Base-by-base conservation (phyloP, 1,140 invertebrate species). In the Gonatopus flavifemur region DNA sequence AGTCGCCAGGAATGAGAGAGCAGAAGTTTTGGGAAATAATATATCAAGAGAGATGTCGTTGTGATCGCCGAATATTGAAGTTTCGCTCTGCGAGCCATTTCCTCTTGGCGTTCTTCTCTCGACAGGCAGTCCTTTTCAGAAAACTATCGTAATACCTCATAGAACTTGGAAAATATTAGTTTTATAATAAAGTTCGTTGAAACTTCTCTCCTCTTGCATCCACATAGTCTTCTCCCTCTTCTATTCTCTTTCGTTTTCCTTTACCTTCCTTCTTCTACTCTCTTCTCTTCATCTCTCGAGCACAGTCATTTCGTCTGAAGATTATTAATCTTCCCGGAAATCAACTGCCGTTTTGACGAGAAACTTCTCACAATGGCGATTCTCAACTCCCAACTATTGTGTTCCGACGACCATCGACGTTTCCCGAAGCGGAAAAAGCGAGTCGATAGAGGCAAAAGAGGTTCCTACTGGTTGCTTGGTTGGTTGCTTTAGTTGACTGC, bases 61-160 rank as follows among this genome's bases (percentile, higher is more conserved):
- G 69, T 69, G 66, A 63, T 66, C 66, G 63, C 56, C 66, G 66
- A 70, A 70, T 69, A 69, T 69, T 67, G 68, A 69, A 70, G 64
- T 67, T 70, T 55, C 55, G 52, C 47, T 35, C 52, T 37, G 48
- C 58, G 52, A 53, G 55, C 55, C 53, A 61, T 62, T 68, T 56
- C 59, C 52, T 47, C 50, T 50, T 54, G 57, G 53, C 55, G 57
- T 55, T 52, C 49, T 49, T n/a, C 44, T 16, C 38, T 40, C 54
- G 55, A 28, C 56, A 53, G 59, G 58, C 59, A 57, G 58, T 47
- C 57, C 51, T 55, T 60, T 62, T 60, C 55, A 59, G 39, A 60
- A 67, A 68, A 68, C 62, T 70, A 68, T 68, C 64, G 59, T 62
- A 61, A 69, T 69, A 66, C 59, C 62, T 68, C 64, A 67, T 67